Evolutionary conservation across 2,888 invertebrate genomes (phyloP), one percentile per base, ranked within the genome.

Genomic region (Drosophila borealis): DNA sequence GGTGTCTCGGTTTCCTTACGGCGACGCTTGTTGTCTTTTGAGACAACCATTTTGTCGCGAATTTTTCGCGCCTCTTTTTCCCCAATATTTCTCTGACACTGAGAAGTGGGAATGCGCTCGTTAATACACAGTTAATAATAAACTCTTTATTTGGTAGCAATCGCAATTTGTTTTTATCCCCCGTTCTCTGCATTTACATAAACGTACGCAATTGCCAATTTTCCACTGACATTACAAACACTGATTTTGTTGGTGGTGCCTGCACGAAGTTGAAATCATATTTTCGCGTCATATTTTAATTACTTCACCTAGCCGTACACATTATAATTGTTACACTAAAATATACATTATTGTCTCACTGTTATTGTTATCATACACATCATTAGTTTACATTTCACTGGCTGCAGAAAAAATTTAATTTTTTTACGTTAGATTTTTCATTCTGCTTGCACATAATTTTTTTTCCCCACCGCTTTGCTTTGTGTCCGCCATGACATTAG

Each of bases 1-100:
- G 83, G 85, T 45, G 85, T 89, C 70, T 86, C 85, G 11, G 89
- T 80, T 78, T 92, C 92, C 88, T 92, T 92, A 73, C 92, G 86
- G 70, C 91, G 91, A 78, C 91, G 91, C 90, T 92, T 92, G 85
- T 90, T 90, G 82, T 91, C 91, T 91, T 91, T 91, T 59, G 92
- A 92, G 75, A 93, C 92, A 88, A 92, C 92, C 92, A 92, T 92
- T 90, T 91, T 89, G 84, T 83, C 60, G 83, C 82, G 51, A 85
- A 78, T 59, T 88, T 83, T 84, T 84, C 82, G 89, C 83, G 83
- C 83, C 88, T 89, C 83, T 84, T 80, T 78, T 84, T 76, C 71
- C 70, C 68, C 71, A 80, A 80, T 68, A 76, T 64, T 71, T 57
- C 61, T 64, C 46, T 44, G 59, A 42, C 19, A 42, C 37, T 42